Base-by-base conservation (phyloP, 2,888 invertebrate species). In the Drosophila atripex region DNA sequence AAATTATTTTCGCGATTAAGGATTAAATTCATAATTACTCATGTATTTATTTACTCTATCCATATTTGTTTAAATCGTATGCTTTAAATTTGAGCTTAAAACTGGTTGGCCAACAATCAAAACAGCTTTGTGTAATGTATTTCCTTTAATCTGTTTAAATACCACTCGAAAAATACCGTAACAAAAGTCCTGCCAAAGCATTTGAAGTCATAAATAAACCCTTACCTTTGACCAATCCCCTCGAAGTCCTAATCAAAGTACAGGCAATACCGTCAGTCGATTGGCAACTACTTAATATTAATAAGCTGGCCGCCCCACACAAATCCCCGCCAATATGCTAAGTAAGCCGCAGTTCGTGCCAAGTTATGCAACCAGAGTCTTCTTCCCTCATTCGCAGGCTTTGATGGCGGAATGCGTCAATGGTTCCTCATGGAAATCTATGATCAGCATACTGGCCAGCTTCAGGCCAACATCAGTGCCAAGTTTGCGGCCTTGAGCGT, bases 391-490 rank as follows among this genome's bases (percentile, higher is more conserved):
- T 30, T 71, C 73, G 5, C 74, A 92, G 92, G 94, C 57, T 96
- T 96, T 89, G 95, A 96, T 90, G 96, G 96, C 16, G 96, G 96
- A 23, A 94, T 95, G 85, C 93, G 93, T 12, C 95, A 95, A 89
- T 93, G 93, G 91, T 96, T 95, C 89, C 92, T 94, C 54, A 92
- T 95, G 80, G 95, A 95, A 92, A 94, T 95, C 75, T 95, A 93
- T 90, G 95, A 95, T 91, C 93, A 94, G 71, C 93, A 93, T 75
- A 94, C 93, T 38, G 93, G 93, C 30, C 89, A 92, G 28, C 91
- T 94, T 35, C 93, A 94, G 89, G 94, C 94, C 39, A 95, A 95
- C 90, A 93, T 94, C 63, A 94, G 95, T 55, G 94, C 95, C 38
- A 93, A 93, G 73, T 93, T 94, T 78, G 95, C 97, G 0, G 93